Evolutionary conservation across 2,888 invertebrate genomes (phyloP).

Genomic region (Leptura quadrifasciata): DNA sequence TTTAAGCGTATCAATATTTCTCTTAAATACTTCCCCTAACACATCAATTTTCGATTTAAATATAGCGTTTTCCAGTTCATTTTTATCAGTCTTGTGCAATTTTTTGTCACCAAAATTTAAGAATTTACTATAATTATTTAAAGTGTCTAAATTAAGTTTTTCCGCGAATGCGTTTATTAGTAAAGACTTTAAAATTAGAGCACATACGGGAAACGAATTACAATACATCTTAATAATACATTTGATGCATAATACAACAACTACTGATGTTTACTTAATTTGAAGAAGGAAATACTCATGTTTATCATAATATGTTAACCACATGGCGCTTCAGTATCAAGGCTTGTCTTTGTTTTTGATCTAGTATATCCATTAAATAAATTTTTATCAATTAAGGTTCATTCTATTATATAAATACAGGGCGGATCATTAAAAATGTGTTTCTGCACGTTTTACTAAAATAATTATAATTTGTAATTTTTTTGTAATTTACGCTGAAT

Average conservation of each 20-base stretch:
- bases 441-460: background rate
- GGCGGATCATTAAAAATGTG: background rate
- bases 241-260: constrained; percentile 1
- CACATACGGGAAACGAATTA: constrained; percentile 2
- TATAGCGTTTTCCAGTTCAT: constrained; percentile 69
- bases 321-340: constrained; percentile 28
- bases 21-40: constrained; percentile 76
- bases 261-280: constrained; percentile 19
- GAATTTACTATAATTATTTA: constrained; percentile 68
- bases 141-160: constrained; percentile 60
- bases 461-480: too few species aligned
- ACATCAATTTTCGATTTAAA: constrained; percentile 76
- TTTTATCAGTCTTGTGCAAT: constrained; percentile 61
- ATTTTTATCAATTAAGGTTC: constrained; percentile 1
- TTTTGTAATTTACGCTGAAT: too few species aligned
- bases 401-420: constrained; percentile 3
- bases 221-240: constrained; percentile 16
- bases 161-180: constrained; percentile 35
- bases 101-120: constrained; percentile 71
- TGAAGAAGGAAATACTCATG: background rate
- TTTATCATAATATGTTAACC: constrained; percentile 36
- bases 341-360: constrained; percentile 8
- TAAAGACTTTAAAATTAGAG: background rate
- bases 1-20: constrained; percentile 76
- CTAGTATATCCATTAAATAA: background rate